Percentiles rank a stretch among this genome's conserved stretches.
phyloP scores from a whole-genome alignment of 1,140 invertebrate species.

The Drosophila arizonae region DNA sequence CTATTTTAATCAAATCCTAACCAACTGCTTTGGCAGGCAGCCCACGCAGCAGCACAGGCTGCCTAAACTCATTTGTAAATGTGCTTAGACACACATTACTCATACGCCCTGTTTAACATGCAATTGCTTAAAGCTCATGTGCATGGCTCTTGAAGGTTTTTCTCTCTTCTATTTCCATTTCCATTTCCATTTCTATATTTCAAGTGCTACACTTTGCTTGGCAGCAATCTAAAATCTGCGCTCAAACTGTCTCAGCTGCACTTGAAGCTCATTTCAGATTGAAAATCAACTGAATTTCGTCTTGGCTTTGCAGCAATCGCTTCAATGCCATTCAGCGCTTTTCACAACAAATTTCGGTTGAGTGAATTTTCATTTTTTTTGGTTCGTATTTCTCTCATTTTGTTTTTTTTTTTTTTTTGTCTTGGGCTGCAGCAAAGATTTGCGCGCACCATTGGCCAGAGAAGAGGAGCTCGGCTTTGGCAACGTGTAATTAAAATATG shows the following conservation, averaged over 20 bases:
- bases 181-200: no score
- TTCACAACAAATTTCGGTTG: slow-evolving; percentile 31
- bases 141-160: no score
- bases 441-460: slow-evolving; percentile 25
- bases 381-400: background rate
- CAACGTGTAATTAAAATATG: slow-evolving; percentile 76
- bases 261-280: slow-evolving; percentile 12
- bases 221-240: no score
- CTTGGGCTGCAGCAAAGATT: slow-evolving; percentile 27
- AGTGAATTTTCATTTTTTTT: background rate
- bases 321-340: slow-evolving; percentile 47
- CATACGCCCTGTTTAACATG: background rate
- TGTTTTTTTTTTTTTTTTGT: slow-evolving; percentile 1
- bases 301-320: slow-evolving; percentile 8
- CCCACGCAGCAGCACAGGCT: no score
- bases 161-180: no score
- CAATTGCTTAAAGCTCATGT: background rate
- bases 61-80: background rate
- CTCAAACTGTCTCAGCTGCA: slow-evolving; percentile 39
- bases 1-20: background rate
- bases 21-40: no score
- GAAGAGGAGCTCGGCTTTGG: slow-evolving; percentile 27
- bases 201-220: no score
- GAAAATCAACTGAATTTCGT: slow-evolving; percentile 8
- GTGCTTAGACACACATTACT: slow-evolving; percentile 1